Conservation (phyloP, 2,113 vertebrate genomes). For the Aspiorhynchus laticeps region DNA sequence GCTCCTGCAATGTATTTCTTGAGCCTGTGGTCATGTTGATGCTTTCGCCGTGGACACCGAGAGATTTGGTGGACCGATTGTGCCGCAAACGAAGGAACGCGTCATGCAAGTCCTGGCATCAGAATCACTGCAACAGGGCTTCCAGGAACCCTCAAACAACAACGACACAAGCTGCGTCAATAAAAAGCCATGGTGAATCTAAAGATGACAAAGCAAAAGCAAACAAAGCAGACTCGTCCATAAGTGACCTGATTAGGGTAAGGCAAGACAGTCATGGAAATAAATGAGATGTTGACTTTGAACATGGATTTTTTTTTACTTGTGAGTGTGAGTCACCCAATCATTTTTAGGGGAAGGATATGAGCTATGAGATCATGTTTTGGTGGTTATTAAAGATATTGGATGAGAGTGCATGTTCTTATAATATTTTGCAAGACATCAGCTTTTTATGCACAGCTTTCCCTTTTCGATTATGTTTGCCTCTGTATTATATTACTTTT, state of each 20-base stretch:
- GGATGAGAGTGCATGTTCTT: neutral
- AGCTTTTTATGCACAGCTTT: neutral
- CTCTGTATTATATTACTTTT: neutral
- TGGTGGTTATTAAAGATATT: neutral
- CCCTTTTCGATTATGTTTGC: neutral
- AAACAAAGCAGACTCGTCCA: neutral
- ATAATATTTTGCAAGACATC: neutral
- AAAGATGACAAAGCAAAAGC: conserved; percentile 4
- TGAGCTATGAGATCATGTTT: neutral
- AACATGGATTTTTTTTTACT: neutral
- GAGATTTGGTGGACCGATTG: conserved; percentile 61
- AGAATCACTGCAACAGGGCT: neutral
- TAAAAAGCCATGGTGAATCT: conserved; percentile 17
- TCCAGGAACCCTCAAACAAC: conserved; percentile 11
- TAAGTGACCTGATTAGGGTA: neutral
- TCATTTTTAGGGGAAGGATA: neutral
- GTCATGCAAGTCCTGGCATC: neutral
- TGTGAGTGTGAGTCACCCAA: neutral
- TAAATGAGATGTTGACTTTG: conserved; percentile 2
- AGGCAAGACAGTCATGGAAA: neutral
- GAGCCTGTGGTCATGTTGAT: conserved; percentile 80
- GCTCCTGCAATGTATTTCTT: conserved; percentile 79
- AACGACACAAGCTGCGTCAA: conserved; percentile 34
- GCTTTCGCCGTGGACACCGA: conserved; percentile 69
- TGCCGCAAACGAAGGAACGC: conserved; percentile 58